Evolutionary conservation across 2,888 invertebrate genomes (phyloP).

Genomic region (Bombyx huttoni): DNA sequence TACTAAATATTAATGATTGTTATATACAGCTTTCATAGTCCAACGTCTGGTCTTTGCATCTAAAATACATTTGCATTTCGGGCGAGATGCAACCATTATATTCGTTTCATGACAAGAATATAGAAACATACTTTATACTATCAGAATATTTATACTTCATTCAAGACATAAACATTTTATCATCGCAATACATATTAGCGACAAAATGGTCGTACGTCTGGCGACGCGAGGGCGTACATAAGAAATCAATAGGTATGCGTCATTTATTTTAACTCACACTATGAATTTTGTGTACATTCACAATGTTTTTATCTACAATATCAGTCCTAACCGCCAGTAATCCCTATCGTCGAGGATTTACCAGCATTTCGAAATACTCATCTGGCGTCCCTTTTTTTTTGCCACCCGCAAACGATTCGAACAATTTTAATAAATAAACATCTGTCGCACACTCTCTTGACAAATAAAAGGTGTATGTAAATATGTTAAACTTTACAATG

Average conservation of each 20-base stretch:
- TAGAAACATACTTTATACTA: neutral
- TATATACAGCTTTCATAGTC: too few relatives aligned
- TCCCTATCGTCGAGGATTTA: slow-evolving; percentile 56
- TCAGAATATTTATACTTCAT: neutral
- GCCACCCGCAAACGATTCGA: slow-evolving; percentile 16
- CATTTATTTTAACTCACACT: slow-evolving; percentile 40
- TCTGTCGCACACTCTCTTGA: slow-evolving; percentile 18
- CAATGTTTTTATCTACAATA: slow-evolving; percentile 15
- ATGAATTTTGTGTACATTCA: slow-evolving; percentile 41
- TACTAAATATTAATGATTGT: too few relatives aligned
- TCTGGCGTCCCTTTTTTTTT: slow-evolving; percentile 25
- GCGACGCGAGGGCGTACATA: slow-evolving; percentile 49
- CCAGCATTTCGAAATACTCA: slow-evolving; percentile 28
- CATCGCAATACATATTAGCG: neutral
- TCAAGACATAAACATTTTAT: neutral
- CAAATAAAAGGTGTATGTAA: slow-evolving; percentile 12
- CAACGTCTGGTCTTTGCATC: too few relatives aligned
- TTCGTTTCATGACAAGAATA: neutral
- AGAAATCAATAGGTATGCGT: slow-evolving; percentile 63
- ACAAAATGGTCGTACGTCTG: slow-evolving; percentile 10
- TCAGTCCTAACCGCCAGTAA: slow-evolving; percentile 49
- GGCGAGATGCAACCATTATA: neutral
- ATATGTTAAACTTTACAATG: slow-evolving; percentile 2
- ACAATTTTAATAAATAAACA: slow-evolving; percentile 26
- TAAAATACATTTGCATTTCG: neutral